These are phyloP conservation scores for Syrista parreyssii DNA, from an alignment of 2,888 invertebrate genomes.

Conservation along the genomic window DNA sequence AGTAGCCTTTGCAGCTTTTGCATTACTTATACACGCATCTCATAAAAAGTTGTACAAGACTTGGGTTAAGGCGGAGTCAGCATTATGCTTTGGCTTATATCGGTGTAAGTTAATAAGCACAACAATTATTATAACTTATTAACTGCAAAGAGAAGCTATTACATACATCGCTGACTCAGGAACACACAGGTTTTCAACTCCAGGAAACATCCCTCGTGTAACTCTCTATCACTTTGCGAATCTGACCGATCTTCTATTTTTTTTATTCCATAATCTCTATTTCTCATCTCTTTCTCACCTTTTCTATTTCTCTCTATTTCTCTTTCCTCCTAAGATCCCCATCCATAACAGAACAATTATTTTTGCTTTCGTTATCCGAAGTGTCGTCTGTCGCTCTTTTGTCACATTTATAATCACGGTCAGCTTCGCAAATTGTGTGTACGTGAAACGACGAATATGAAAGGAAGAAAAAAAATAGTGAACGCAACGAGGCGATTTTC, in stretches of 20 bases:
- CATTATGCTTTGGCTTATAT: neutral
- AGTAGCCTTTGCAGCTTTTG: constrained; percentile 53
- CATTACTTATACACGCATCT: constrained; percentile 52
- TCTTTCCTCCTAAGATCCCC: neutral
- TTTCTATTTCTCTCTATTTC: neutral
- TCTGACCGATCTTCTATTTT: neutral
- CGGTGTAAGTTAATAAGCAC: constrained; percentile 1
- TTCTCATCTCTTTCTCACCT: neutral
- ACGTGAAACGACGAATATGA: neutral
- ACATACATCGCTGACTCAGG: neutral
- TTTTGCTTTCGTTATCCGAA: neutral
- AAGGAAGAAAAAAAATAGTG: constrained; percentile 18
- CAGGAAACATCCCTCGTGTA: neutral
- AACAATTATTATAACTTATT: constrained; percentile 12
- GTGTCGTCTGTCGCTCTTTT: neutral
- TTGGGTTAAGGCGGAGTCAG: constrained; percentile 38
- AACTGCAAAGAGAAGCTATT: neutral
- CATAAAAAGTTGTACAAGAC: constrained; percentile 39
- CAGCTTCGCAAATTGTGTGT: neutral
- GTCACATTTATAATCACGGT: neutral
- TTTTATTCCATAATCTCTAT: neutral
- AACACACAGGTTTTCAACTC: neutral
- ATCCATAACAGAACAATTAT: neutral
- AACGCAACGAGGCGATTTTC: constrained; percentile 35
- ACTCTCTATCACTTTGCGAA: neutral